Conservation (phyloP, 2,888 invertebrate genomes). For the Aphidius colemani region DNA sequence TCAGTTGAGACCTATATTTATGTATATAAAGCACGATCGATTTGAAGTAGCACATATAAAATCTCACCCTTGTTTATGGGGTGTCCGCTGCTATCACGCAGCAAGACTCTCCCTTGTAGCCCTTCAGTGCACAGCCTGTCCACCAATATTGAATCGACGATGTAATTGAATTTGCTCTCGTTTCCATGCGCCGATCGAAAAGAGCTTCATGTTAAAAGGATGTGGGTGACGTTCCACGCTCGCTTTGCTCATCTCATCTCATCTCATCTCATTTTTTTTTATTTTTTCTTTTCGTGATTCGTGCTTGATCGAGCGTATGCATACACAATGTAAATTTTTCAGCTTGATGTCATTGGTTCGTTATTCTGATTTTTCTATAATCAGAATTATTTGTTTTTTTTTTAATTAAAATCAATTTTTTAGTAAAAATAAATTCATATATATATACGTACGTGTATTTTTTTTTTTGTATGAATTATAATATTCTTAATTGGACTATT, state of each 20-base stretch:
- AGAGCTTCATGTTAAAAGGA: constrained; percentile 38
- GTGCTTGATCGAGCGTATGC: too few relatives aligned
- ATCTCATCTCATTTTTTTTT: constrained; percentile 13
- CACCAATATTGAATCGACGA: constrained; percentile 44
- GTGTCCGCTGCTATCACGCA: constrained; percentile 40
- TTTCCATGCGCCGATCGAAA: constrained; percentile 45
- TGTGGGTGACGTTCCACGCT: background rate
- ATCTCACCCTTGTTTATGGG: constrained; percentile 51
- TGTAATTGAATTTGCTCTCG: constrained; percentile 52
- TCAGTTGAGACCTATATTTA: constrained; percentile 1
- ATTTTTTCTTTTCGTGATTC: background rate
- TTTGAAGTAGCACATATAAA: constrained; percentile 38
- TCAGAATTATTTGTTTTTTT: too few relatives aligned
- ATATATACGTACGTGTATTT: too few relatives aligned
- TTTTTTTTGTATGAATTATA: too few relatives aligned
- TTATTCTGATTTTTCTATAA: too few relatives aligned
- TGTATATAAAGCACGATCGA: constrained; percentile 15
- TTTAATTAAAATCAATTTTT: too few relatives aligned
- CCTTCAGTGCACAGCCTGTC: constrained; percentile 29
- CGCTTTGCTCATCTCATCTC: constrained; percentile 29
- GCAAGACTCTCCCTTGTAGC: constrained; percentile 4
- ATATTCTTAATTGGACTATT: background rate
- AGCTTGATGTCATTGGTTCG: too few relatives aligned
- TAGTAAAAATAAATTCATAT: too few relatives aligned
- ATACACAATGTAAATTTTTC: too few relatives aligned